Evolutionary conservation across 2,888 invertebrate species (phyloP).

Genomic region (Lochmaea crataegi): DNA sequence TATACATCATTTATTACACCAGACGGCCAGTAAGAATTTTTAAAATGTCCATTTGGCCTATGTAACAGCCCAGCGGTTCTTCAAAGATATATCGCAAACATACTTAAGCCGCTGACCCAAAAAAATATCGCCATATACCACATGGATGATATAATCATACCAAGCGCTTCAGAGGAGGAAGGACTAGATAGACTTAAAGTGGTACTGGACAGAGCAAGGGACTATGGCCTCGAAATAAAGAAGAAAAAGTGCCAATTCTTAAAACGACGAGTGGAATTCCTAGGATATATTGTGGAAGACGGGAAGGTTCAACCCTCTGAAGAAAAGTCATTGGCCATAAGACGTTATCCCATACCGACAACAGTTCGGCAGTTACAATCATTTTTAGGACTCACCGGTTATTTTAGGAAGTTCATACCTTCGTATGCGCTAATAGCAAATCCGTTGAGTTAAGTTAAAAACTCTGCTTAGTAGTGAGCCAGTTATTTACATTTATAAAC

Average conservation of each 20-base stretch:
- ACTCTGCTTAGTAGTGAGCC: conserved; percentile 36
- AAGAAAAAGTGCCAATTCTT: conserved; percentile 59
- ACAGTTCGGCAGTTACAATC: conserved; percentile 51
- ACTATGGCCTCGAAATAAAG: conserved; percentile 53
- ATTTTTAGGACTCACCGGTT: conserved; percentile 57
- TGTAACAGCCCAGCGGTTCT: conserved; percentile 40
- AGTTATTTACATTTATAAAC: conserved; percentile 40
- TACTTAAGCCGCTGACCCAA: conserved; percentile 25
- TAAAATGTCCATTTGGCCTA: conserved; percentile 61
- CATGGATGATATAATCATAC: conserved; percentile 41
- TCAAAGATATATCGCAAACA: conserved; percentile 25
- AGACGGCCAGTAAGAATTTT: conserved; percentile 61
- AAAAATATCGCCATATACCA: conserved; percentile 23
- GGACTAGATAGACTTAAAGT: conserved; percentile 48
- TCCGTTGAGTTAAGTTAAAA: conserved; percentile 52
- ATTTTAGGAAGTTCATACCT: conserved; percentile 56
- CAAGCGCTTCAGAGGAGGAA: conserved; percentile 30
- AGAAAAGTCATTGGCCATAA: conserved; percentile 51
- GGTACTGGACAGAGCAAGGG: conserved; percentile 47
- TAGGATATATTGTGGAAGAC: conserved; percentile 53
- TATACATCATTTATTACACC: conserved; percentile 61
- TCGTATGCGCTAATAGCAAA: conserved; percentile 53
- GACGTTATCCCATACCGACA: conserved; percentile 51
- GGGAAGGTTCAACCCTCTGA: conserved; percentile 50
- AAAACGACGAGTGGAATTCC: conserved; percentile 41